A percentile compares a stretch with the other conserved stretches of the same genome.
These are phyloP conservation scores for Notechis scutatus DNA, from an alignment of 2,113 vertebrate species.

Conservation along the genomic window DNA sequence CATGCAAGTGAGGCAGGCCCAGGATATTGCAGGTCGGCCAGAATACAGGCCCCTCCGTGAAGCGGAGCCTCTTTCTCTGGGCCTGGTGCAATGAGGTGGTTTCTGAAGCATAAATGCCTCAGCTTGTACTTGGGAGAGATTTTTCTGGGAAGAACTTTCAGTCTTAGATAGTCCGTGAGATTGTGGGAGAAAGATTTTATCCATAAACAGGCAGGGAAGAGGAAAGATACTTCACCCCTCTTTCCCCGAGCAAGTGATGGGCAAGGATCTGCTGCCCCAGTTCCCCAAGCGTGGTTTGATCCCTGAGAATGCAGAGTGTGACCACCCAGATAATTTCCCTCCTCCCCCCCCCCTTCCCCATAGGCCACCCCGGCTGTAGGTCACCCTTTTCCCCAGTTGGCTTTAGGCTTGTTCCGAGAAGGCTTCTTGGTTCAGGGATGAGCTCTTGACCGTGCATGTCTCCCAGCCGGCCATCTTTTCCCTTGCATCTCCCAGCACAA, in stretches of 20 bases:
- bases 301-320: not conserved
- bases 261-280: rapidly evolving
- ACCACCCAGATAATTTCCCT: not conserved
- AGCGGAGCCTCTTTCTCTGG: not conserved
- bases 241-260: rapidly evolving
- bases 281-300: rapidly evolving
- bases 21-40: rapidly evolving
- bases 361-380: not conserved
- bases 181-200: constrained; percentile 1
- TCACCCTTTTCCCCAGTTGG: not conserved
- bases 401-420: not conserved
- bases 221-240: constrained; percentile 29
- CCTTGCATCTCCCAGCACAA: not conserved
- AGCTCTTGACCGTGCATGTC: constrained; percentile 13
- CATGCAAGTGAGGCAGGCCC: constrained; percentile 31
- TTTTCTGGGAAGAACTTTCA: constrained; percentile 8
- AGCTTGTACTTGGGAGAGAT: constrained; percentile 21
- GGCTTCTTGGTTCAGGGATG: not conserved
- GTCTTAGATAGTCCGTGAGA: not conserved
- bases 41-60: not conserved
- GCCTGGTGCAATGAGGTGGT: constrained; percentile 4
- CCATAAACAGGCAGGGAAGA: not conserved
- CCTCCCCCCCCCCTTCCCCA: no score
- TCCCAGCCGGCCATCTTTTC: not conserved
- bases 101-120: constrained; percentile 27